A percentile compares a stretch with the other conserved stretches of the same genome.
Evolutionary conservation across 1,140 invertebrate species (phyloP).

Genomic region (Melipona quadrifasciata): DNA sequence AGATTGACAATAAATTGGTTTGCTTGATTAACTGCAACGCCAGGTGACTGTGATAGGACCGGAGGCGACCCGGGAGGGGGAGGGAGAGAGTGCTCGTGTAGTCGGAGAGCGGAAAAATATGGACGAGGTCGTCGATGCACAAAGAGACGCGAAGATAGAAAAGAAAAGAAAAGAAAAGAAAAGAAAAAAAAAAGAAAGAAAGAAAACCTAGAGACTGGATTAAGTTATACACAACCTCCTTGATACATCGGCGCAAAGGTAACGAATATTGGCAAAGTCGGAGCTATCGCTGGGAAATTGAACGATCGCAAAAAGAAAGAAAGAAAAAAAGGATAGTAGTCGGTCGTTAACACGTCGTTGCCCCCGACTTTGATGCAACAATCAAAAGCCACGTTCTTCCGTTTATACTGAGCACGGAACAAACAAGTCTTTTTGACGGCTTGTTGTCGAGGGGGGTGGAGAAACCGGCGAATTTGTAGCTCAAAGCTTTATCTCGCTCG

Average conservation of each 20-base stretch:
- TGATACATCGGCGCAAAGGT: neutral
- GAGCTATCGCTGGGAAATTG: conserved; percentile 6
- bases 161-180: neutral
- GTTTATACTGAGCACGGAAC: neutral
- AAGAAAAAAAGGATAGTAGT: neutral
- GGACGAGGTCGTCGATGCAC: conserved; percentile 1
- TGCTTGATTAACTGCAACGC: conserved; percentile 66
- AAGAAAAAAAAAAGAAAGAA: neutral
- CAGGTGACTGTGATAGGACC: conserved; percentile 36
- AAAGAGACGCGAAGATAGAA: neutral
- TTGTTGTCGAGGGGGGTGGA: neutral
- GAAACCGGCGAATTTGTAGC: neutral
- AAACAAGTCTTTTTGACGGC: neutral
- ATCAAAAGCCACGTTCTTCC: conserved; percentile 20
- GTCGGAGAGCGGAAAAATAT: neutral
- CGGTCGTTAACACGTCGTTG: neutral
- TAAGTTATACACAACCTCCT: neutral
- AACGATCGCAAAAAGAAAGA: neutral
- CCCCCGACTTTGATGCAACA: neutral
- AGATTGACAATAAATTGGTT: conserved; percentile 67
- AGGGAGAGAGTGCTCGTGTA: neutral
- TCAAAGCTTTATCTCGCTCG: neutral
- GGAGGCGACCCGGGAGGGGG: neutral
- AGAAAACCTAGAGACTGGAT: neutral
- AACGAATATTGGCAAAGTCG: neutral